Percentiles rank a stretch among this genome's conserved stretches.
Evolutionary conservation across 35 echinoderm and acorn worm species (phyloP).

Genomic region (Antedon bifida): DNA sequence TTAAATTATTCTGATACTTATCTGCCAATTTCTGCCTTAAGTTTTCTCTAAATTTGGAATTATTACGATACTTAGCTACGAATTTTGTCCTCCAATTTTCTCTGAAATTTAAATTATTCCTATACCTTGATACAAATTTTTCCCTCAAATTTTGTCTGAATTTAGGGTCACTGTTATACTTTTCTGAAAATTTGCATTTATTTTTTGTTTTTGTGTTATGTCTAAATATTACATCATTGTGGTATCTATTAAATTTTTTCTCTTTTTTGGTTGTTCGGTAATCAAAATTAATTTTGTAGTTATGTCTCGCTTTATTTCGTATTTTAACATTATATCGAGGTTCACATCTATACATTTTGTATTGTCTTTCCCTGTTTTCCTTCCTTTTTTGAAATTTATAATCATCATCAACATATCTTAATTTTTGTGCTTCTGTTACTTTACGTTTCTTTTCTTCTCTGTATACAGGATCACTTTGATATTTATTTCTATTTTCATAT

Average conservation of each 20-base stretch:
- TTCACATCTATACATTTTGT: not conserved
- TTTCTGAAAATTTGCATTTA: no score
- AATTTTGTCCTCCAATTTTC: no score
- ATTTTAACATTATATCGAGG: not conserved
- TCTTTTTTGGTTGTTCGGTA: not conserved
- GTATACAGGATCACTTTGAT: not conserved
- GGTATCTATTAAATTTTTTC: no score
- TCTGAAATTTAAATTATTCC: no score
- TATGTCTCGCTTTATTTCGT: not conserved
- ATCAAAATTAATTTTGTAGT: not conserved
- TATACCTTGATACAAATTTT: no score
- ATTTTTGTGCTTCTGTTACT: not conserved
- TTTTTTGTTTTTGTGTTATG: no score
- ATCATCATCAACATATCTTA: not conserved
- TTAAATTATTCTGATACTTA: not conserved
- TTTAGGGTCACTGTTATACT: no score
- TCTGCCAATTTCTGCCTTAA: not conserved
- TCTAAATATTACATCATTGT: no score
- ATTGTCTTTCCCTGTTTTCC: not conserved
- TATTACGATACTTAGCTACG: no score
- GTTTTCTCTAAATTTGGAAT: not conserved
- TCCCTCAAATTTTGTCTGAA: no score
- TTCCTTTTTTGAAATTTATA: not conserved
- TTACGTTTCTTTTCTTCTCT: conserved; percentile 5
- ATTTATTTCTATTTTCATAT: not conserved